Percentiles rank a stretch among this genome's conserved stretches.
Evolutionary conservation across 2,113 vertebrate species (phyloP).

Genomic region (Epinephelus fuscoguttatus): DNA sequence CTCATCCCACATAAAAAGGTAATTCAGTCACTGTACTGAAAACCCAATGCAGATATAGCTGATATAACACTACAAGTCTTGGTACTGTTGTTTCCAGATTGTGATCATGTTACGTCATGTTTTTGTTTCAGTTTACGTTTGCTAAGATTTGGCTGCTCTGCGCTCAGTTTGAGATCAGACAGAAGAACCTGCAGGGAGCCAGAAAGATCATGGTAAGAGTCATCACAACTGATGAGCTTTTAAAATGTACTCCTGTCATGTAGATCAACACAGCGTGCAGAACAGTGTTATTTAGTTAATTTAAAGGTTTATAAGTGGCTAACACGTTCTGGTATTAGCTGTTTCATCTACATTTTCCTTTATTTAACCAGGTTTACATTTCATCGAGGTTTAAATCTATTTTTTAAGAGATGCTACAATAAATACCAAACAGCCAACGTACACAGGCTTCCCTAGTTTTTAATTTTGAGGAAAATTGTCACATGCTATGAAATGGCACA

Average conservation of each 20-base stretch:
- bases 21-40: neutral
- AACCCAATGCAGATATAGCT: neutral
- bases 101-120: neutral
- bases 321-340: too few relatives aligned
- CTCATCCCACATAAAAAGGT: conserved; percentile 99
- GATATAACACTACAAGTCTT: neutral
- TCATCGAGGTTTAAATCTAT: too few relatives aligned
- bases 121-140: conserved; percentile 92
- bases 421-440: too few relatives aligned
- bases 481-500: neutral
- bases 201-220: conserved; percentile 92
- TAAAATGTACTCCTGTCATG: neutral
- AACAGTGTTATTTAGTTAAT: too few relatives aligned
- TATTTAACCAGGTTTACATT: too few relatives aligned
- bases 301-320: too few relatives aligned
- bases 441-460: too few relatives aligned
- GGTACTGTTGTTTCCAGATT: neutral
- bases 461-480: neutral
- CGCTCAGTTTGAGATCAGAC: conserved; percentile 95
- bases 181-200: conserved; percentile 94
- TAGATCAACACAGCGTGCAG: neutral
- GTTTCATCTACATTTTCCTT: too few relatives aligned
- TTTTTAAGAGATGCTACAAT: too few relatives aligned
- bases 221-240: neutral
- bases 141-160: conserved; percentile 98